phyloP scores from a whole-genome alignment of 2,888 invertebrate species.

The Ferdinandea cuprea region DNA sequence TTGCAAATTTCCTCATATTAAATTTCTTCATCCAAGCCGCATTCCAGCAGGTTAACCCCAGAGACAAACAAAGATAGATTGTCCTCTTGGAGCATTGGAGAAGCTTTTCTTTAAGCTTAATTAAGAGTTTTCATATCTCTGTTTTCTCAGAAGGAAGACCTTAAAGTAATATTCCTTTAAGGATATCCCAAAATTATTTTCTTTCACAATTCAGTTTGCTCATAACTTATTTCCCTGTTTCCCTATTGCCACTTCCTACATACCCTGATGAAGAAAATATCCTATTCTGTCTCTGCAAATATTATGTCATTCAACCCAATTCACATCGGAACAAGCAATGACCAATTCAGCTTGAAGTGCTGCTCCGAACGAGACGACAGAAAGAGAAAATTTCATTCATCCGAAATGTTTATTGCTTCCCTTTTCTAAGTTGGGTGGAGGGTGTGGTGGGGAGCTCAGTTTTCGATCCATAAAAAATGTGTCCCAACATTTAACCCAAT shows the following conservation, averaged over 20 bases:
- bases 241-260: constrained; percentile 31
- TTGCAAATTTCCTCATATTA: constrained; percentile 38
- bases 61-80: constrained; percentile 3
- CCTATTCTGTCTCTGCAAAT: constrained; percentile 30
- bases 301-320: constrained; percentile 65
- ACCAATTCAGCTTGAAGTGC: constrained; percentile 59
- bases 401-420: constrained; percentile 60
- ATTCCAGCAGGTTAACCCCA: not conserved
- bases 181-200: constrained; percentile 44
- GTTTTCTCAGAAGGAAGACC: not conserved
- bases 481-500: constrained; percentile 41
- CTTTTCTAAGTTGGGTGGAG: not conserved
- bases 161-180: constrained; percentile 44
- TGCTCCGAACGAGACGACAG: not conserved
- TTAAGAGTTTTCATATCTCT: constrained; percentile 26
- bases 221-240: no score
- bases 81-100: constrained; percentile 18
- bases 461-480: constrained; percentile 17
- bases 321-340: constrained; percentile 55
- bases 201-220: constrained; percentile 20
- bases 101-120: constrained; percentile 40
- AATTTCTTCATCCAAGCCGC: constrained; percentile 10
- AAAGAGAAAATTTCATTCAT: constrained; percentile 58
- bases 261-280: constrained; percentile 22
- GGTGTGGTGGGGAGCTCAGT: not conserved